Evolutionary conservation across 1,140 invertebrate genomes (phyloP), one percentile per base, ranked within the genome.

Genomic region (Telenomus remus): DNA sequence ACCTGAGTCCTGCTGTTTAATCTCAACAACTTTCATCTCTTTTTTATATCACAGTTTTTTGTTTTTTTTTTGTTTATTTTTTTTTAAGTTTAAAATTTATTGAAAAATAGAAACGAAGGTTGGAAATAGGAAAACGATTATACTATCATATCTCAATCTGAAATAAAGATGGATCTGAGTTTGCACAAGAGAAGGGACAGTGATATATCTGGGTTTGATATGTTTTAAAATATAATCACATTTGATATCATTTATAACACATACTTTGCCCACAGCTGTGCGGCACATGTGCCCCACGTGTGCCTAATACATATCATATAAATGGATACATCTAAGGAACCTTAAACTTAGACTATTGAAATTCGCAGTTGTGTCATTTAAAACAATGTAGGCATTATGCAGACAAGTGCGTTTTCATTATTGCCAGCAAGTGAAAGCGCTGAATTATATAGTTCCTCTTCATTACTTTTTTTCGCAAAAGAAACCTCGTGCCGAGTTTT

Each of bases 181-280:
- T 27, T 27, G 6, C 19, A 6, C 19, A 6, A 27, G 19, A 27
- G 19, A 27, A 6, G 19, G 19, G 19, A 27, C 19, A 6, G 19
- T 33, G 53, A 34, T 61, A 56, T 51, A 47, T 59, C 42, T 49
- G 33, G 4, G 6, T 64, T 59, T 57, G 59, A 53, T 47, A 65
- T 72, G 49, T 27, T 72, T 51, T 71, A 71, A 61, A 71, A 65
- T 72, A 72, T 53, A 72, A 66, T 73, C 63, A 51, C 44, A 66
- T 47, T 35, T 50, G 56, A 66, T 66, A 73, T 43, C 70, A 61
- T 66, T 73, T 66, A 73, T 66, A 61, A 55, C 55, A 65, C 51
- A 73, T 39, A 66, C 56, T 73, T 61, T 73, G 49, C 13, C 66
- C 56, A 61, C 70, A 66, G 70, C 70, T 73, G 70, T 60, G 70